Conservation (phyloP, 2,113 vertebrate genomes). For the Proteles cristata region DNA sequence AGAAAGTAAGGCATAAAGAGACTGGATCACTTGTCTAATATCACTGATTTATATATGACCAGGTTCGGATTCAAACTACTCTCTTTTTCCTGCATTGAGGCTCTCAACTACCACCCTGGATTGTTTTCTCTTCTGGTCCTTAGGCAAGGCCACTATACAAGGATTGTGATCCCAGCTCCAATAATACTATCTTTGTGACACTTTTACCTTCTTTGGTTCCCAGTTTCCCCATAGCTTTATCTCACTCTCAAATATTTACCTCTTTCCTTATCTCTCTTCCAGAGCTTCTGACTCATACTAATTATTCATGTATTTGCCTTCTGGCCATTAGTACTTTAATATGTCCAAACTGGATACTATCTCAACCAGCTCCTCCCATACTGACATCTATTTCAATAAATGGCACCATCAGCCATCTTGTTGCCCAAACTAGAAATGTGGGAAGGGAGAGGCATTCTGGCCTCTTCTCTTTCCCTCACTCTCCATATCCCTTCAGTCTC, state of each 20-base stretch:
- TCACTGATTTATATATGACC: neutral
- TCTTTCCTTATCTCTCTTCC: neutral
- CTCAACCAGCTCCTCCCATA: neutral
- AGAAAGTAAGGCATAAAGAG: neutral
- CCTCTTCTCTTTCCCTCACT: neutral
- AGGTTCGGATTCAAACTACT: neutral
- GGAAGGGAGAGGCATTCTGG: neutral
- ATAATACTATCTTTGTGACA: neutral
- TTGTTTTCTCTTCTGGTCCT: neutral
- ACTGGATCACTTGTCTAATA: neutral
- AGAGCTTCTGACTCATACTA: neutral
- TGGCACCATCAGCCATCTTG: neutral
- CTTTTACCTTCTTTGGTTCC: neutral
- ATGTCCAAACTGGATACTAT: neutral
- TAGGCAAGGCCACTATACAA: neutral
- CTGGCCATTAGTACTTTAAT: neutral
- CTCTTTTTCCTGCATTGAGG: neutral
- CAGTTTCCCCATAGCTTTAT: neutral
- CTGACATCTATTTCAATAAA: neutral
- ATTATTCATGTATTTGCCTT: neutral
- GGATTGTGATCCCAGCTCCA: neutral
- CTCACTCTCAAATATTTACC: neutral
- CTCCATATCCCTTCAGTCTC: neutral
- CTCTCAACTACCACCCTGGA: neutral
- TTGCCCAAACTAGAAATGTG: neutral